Conservation (phyloP, 2,113 vertebrate species). For the Cyanoderma ruficeps region DNA sequence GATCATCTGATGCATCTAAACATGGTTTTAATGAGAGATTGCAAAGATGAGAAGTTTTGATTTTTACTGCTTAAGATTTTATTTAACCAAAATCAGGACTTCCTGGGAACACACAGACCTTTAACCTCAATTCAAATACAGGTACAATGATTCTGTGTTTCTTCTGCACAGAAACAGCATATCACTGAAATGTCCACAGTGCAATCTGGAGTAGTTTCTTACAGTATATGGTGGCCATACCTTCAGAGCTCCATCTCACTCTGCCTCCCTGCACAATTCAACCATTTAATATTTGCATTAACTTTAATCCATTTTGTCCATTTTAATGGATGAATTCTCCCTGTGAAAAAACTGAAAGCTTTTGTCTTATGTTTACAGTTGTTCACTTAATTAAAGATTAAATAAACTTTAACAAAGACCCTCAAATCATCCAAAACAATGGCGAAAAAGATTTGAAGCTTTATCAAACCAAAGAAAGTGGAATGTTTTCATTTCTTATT, state of each 20-base stretch:
- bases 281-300: not conserved
- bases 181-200: not conserved
- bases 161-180: not conserved
- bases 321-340: not conserved
- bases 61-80: not conserved
- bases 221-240: fast-evolving
- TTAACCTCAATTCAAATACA: not conserved
- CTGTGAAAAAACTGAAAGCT: not conserved
- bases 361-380: not conserved
- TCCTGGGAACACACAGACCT: not conserved
- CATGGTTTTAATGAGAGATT: not conserved
- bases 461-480: not conserved
- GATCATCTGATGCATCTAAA: not conserved
- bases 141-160: not conserved
- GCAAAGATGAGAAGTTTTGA: not conserved
- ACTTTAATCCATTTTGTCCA: not conserved
- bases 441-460: fast-evolving
- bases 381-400: not conserved
- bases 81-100: not conserved
- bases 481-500: not conserved
- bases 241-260: not conserved
- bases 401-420: not conserved
- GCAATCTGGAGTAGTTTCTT: not conserved
- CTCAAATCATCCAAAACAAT: not conserved
- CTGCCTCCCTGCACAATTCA: not conserved